Conservation (phyloP, 2,888 invertebrate species). For the Drosophila paramelanica region DNA sequence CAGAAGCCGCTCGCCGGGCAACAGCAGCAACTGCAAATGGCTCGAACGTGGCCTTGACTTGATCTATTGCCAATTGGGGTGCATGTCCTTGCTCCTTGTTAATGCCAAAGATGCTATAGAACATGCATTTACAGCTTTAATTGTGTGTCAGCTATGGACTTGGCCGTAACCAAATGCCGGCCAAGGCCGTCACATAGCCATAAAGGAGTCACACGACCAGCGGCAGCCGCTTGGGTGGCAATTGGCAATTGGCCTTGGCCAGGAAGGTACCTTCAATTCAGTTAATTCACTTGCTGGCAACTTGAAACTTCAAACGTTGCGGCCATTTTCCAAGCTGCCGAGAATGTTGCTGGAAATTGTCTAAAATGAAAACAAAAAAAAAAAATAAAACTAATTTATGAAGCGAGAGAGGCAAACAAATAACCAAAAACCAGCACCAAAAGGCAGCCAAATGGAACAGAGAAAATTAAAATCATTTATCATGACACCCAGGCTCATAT, state of each 20-base stretch:
- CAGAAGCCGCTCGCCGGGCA: slow-evolving; percentile 61
- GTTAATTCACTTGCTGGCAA: slow-evolving; percentile 37
- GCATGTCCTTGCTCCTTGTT: slow-evolving; percentile 2
- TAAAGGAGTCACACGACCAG: slow-evolving; percentile 71
- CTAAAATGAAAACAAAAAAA: slow-evolving; percentile 44
- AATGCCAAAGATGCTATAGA: slow-evolving; percentile 21
- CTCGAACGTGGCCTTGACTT: slow-evolving; percentile 39
- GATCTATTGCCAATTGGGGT: slow-evolving; percentile 1
- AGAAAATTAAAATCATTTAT: slow-evolving; percentile 74
- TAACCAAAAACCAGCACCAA: slow-evolving; percentile 12
- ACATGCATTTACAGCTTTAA: slow-evolving; percentile 2
- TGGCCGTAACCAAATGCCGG: slow-evolving; percentile 14
- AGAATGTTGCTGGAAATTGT: slow-evolving; percentile 33
- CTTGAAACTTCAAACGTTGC: slow-evolving; percentile 68
- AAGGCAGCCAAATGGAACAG: slow-evolving; percentile 59
- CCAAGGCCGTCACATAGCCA: slow-evolving; percentile 44
- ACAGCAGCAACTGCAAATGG: slow-evolving; percentile 77
- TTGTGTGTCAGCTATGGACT: slow-evolving; percentile 29
- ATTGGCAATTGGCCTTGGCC: slow-evolving; percentile 49
- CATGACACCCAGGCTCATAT: slow-evolving; percentile 66
- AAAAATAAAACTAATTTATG: slow-evolving; percentile 70
- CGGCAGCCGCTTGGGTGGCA: slow-evolving; percentile 68
- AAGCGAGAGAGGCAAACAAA: slow-evolving; percentile 24
- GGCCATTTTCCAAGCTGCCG: slow-evolving; percentile 56
- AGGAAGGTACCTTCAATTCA: slow-evolving; percentile 9